Percentiles rank a stretch among this genome's conserved stretches.
Conservation (phyloP, 2,888 invertebrate species). For the Druceiella hillmani region DNA sequence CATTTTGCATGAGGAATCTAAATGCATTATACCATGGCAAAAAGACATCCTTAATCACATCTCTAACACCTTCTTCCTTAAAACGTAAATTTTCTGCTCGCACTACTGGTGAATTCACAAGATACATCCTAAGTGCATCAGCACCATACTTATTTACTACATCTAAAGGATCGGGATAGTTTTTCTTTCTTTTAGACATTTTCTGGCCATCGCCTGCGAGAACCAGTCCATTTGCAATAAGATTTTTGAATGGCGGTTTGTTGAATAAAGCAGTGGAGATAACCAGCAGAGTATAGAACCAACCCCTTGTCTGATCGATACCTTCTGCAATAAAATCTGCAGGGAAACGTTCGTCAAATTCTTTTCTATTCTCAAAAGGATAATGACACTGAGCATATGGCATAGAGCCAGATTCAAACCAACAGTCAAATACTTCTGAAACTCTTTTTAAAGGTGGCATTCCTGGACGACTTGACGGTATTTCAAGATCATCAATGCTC, state of each 20-base stretch:
- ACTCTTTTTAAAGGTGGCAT: conserved; percentile 81
- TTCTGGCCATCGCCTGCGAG: conserved; percentile 97
- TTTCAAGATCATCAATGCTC: conserved; percentile 86
- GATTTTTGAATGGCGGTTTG: conserved; percentile 95
- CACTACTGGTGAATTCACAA: conserved; percentile 98
- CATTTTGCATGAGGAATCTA: conserved; percentile 91
- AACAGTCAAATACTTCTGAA: conserved; percentile 97
- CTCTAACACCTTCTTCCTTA: conserved; percentile 95
- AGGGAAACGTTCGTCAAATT: conserved; percentile 88
- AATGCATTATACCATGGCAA: conserved; percentile 95
- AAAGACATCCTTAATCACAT: conserved; percentile 95
- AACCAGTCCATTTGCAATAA: conserved; percentile 94
- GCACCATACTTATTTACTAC: conserved; percentile 91
- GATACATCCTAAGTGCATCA: conserved; percentile 91
- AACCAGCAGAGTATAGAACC: conserved; percentile 98
- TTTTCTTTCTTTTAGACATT: conserved; percentile 99
- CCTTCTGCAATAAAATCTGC: conserved; percentile 99
- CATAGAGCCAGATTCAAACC: conserved; percentile 99
- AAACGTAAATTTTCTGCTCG: conserved; percentile 94
- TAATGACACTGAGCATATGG: conserved; percentile 96
- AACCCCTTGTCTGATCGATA: conserved; percentile 95
- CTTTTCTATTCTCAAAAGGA: conserved; percentile 88
- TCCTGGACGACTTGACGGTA: conserved; percentile 82
- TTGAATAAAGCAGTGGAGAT: conserved; percentile 93
- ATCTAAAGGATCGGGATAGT: conserved; percentile 95